These are phyloP conservation scores for Himalopsyche japonica DNA, from an alignment of 2,888 invertebrate species.

Conservation along the genomic window DNA sequence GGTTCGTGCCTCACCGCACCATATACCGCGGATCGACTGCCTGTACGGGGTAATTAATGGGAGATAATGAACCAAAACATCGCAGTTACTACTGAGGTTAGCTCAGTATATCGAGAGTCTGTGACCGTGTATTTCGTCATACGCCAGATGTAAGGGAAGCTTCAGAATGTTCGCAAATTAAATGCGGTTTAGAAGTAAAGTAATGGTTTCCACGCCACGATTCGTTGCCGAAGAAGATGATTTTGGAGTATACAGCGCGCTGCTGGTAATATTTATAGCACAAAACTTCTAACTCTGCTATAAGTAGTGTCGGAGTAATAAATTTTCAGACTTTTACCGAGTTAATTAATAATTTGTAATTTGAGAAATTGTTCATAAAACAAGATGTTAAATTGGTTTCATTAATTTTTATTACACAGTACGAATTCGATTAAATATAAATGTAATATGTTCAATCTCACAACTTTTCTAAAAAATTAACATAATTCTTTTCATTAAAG, in stretches of 20 bases:
- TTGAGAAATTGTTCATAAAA: too few species aligned
- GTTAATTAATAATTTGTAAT: background rate
- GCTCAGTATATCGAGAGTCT: background rate
- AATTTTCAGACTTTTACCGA: background rate
- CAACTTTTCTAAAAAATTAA: too few species aligned
- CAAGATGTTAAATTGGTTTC: too few species aligned
- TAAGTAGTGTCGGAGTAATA: background rate
- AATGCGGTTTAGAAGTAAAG: background rate
- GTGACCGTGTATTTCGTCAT: background rate
- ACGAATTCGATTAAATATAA: too few species aligned
- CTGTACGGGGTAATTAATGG: constrained; percentile 18
- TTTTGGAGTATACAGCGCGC: background rate
- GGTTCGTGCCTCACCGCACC: background rate
- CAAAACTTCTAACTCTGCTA: background rate
- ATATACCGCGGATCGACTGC: constrained; percentile 4
- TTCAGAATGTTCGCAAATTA: background rate
- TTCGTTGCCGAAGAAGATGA: background rate
- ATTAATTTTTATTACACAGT: too few species aligned
- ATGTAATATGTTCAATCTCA: too few species aligned
- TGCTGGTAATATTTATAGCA: background rate
- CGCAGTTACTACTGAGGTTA: background rate
- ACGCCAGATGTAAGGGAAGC: background rate
- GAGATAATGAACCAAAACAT: constrained; percentile 24
- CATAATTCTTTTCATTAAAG: too few species aligned
- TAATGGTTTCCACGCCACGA: background rate